Conservation (phyloP, 1,140 invertebrate genomes). For the Maniola jurtina region DNA sequence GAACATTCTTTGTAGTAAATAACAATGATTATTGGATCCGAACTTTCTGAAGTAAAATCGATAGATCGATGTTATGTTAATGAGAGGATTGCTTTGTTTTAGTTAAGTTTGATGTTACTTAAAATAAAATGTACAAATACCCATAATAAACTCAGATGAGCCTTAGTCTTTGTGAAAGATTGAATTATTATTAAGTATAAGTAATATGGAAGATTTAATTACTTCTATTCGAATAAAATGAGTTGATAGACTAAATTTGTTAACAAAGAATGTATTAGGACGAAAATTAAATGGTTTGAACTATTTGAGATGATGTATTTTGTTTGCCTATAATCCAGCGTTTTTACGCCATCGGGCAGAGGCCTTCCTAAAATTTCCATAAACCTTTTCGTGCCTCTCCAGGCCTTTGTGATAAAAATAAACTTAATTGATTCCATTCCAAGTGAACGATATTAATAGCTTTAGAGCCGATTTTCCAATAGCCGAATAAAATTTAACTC, state of each 20-base stretch:
- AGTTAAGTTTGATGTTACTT: conserved; percentile 14
- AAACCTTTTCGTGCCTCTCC: too few species aligned
- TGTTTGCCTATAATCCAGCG: not conserved
- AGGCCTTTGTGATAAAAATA: too few species aligned
- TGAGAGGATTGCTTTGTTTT: conserved; percentile 13
- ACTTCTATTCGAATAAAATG: conserved; percentile 10
- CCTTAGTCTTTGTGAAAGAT: conserved; percentile 17
- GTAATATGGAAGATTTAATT: conserved; percentile 4
- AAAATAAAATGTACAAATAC: conserved; percentile 22
- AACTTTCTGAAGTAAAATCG: not conserved
- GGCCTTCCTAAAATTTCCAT: too few species aligned
- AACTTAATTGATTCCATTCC: too few species aligned
- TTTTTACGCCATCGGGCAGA: too few species aligned
- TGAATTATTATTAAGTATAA: not conserved
- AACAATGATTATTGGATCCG: not conserved
- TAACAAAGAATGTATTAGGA: conserved; percentile 10
- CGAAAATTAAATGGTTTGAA: conserved; percentile 5
- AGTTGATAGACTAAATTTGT: conserved; percentile 16
- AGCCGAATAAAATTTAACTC: too few species aligned
- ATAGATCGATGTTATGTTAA: conserved; percentile 2
- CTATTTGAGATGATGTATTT: not conserved
- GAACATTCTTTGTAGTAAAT: too few species aligned
- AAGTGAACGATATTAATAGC: too few species aligned
- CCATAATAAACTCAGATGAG: not conserved
- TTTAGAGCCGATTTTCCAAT: too few species aligned